phyloP scores from a whole-genome alignment of 30 jellyfish, hydroid and myxozoan genomes.

The Catostylus mosaicus region DNA sequence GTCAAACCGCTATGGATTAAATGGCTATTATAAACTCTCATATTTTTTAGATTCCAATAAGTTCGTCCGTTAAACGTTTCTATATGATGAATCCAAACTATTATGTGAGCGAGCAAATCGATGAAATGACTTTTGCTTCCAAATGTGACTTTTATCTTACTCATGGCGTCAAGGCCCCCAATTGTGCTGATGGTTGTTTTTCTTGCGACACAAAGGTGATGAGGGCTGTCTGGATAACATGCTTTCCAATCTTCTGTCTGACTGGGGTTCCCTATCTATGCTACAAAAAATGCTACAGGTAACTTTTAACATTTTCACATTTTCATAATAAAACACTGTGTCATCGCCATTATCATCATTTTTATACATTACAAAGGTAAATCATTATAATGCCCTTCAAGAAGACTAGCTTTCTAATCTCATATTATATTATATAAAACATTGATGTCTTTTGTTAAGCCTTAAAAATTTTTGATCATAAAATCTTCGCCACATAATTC shows the following conservation, averaged over 20 bases:
- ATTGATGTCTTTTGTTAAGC: not conserved
- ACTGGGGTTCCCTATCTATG: slow-evolving; percentile 58
- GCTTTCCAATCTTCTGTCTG: slow-evolving; percentile 57
- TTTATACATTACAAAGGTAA: not conserved
- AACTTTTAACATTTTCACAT: not conserved
- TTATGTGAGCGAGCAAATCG: slow-evolving; percentile 28
- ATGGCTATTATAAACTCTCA: not conserved
- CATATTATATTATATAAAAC: too few species aligned
- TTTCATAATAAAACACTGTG: not conserved
- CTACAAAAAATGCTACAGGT: slow-evolving; percentile 71
- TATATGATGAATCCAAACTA: slow-evolving; percentile 33
- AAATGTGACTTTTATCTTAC: slow-evolving; percentile 65
- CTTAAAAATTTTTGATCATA: too few species aligned
- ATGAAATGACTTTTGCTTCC: slow-evolving; percentile 16
- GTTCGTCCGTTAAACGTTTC: slow-evolving; percentile 54
- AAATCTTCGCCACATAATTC: too few species aligned
- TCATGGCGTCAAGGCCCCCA: slow-evolving; percentile 77
- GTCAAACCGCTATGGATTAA: too few species aligned
- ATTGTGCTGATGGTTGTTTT: slow-evolving; percentile 62
- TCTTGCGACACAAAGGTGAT: slow-evolving; percentile 25
- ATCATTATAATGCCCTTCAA: not conserved
- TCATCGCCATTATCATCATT: not conserved
- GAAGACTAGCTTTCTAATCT: not conserved
- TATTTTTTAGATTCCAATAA: slow-evolving; percentile 36
- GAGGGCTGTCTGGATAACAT: slow-evolving; percentile 34